Evolutionary conservation across 2,888 invertebrate genomes (phyloP).

Genomic region (Mythimna loreyi): DNA sequence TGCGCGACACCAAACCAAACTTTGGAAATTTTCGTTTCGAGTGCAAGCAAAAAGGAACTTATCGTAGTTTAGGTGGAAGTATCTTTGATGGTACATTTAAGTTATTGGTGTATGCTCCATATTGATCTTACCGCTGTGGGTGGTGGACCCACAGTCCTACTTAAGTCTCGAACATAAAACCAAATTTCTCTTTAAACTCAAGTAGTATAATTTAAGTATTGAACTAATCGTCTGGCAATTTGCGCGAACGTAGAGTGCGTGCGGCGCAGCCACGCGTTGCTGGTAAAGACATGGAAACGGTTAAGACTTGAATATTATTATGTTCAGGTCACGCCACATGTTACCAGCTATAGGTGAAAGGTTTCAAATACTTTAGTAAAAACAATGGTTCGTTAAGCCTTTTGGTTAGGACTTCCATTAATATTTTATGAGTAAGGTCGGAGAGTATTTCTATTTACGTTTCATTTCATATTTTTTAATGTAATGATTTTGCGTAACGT

Average conservation of each 20-base stretch:
- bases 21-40: too few species aligned
- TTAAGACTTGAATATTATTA: constrained; percentile 32
- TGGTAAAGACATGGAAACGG: constrained; percentile 40
- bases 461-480: background rate
- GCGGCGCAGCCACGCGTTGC: constrained; percentile 37
- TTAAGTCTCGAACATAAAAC: constrained; percentile 31
- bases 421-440: background rate
- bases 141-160: constrained; percentile 23
- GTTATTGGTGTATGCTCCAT: background rate
- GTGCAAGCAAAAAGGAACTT: too few species aligned
- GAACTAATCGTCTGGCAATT: constrained; percentile 51
- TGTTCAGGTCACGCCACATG: constrained; percentile 38
- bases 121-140: constrained; percentile 13
- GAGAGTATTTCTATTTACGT: too few species aligned
- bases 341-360: constrained; percentile 23
- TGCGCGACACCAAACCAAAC: too few species aligned
- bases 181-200: constrained; percentile 43
- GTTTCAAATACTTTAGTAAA: constrained; percentile 1
- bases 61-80: too few species aligned
- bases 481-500: background rate
- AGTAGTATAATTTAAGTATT: constrained; percentile 48
- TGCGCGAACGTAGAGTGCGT: constrained; percentile 48
- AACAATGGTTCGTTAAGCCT: background rate
- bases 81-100: background rate
- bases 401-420: background rate